Base-by-base conservation (phyloP, 2,888 invertebrate species). In the Campoletis raptor region DNA sequence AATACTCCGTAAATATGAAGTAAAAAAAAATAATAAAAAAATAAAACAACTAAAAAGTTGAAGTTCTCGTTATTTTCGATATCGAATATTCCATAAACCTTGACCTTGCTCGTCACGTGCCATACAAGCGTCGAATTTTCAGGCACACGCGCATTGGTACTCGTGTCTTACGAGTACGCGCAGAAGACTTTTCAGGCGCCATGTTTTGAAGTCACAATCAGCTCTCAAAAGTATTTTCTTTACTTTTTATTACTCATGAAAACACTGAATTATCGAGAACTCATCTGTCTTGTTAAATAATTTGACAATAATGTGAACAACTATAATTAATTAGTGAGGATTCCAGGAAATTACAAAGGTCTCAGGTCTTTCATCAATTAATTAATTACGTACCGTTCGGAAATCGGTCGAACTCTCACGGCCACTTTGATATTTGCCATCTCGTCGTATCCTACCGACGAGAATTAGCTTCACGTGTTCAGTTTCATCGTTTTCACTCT, bases 401-500 rank as follows among this genome's bases (percentile, higher is more conserved):
- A 96, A 91, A 96, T 95, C 18, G 96, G 96, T 88, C 96, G 95
- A 42, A 96, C 95, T 90, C 96, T 94, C 77, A 96, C 95, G 24
- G 96, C 96, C 90, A 96, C 95, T 92, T 96, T 96, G 78, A 96
- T 96, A 89, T 95, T 95, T 57, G 96, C 95, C 96, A 96, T 96
- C 87, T 89, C 89, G 90, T 90, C 86, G 76, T 85, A 72, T 66
- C 64, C 21, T 70, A 64, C 24, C 77, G 77, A 72, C 61, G 70
- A 61, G 74, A 70, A 76, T 42, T 72, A 69, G n/a, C 77, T 69
- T 81, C 82, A 77, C 72, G 70, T 76, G 40, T 74, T 48, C 61
- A 74, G n/a, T 69, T 21, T 70, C 82, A 87, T 80, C 36, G 21
- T 85, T 52, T 36, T 77, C 70, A 37, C 64, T 74, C 70, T 64